Conservation (phyloP, 2,113 vertebrate genomes). For the Thamnophis sirtalis region DNA sequence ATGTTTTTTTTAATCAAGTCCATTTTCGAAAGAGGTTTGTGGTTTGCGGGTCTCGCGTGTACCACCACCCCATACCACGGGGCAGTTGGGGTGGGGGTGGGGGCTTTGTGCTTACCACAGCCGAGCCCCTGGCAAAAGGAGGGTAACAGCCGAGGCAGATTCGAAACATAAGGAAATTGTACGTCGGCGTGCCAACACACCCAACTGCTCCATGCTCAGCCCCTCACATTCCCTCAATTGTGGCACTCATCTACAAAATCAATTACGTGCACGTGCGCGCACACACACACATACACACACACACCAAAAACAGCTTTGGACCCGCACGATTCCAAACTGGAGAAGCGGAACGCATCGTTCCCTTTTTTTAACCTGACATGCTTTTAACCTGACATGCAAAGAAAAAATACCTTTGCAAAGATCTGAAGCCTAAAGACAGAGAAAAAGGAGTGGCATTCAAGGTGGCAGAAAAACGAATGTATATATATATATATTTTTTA, state of each 20-base stretch:
- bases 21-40: not conserved
- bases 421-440: not conserved
- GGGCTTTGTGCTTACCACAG: not conserved
- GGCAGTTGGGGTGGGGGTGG: fast-evolving
- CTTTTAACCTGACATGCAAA: not conserved
- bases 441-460: fast-evolving
- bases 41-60: not conserved
- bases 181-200: not conserved
- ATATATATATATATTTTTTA: too few relatives aligned
- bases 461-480: too few relatives aligned
- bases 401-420: slow-evolving; percentile 24
- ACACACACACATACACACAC: not conserved
- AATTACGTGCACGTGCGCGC: not conserved
- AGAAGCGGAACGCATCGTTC: not conserved
- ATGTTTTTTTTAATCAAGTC: slow-evolving; percentile 8
- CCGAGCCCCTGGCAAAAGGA: slow-evolving; percentile 24
- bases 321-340: not conserved
- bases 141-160: not conserved
- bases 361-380: not conserved
- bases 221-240: not conserved
- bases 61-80: not conserved
- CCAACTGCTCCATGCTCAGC: not conserved
- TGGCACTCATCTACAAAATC: not conserved
- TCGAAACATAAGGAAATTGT: not conserved
- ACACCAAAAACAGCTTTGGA: not conserved